Base-by-base conservation (phyloP, 2,888 invertebrate species). In the Sympetrum striolatum region DNA sequence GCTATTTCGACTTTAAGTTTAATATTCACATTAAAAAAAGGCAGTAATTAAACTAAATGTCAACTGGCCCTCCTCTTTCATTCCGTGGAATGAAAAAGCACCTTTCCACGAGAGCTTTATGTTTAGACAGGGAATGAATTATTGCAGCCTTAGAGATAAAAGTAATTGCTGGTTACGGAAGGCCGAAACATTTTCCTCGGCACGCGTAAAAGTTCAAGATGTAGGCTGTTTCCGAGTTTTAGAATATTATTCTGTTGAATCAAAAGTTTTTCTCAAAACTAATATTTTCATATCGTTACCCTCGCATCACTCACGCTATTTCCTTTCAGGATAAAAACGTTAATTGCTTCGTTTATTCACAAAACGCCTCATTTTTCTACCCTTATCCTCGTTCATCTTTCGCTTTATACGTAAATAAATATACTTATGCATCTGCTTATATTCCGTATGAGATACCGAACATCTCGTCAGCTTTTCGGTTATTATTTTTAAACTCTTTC, bases 51-150 rank as follows among this genome's bases (percentile, higher is more conserved):
- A n/a, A 22, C 64, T 22, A 64, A 64, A 22, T 25, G 60, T 60
- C 60, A 60, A 64, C n/a, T 25, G 25, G 10, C 82, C 82, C 82
- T 35, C 14, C 82, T 25, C 82, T 31, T 31, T 35, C 58, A 22
- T 82, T 58, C 82, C 82, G 31, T 4, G 35, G 58, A 82, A 25
- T 44, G 58, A 48, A 53, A 82, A 82, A 82, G 82, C 31, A 35
- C 39, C 53, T 60, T 53, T 44, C 53, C 82, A 1, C 31, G 82
- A 82, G 58, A 58, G n/a, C n/a, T 58, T 82, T 53, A 58, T 82
- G 58, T 82, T 82, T 58, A 35, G 82, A 82, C 82, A 58, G 82
- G 5, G 53, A 35, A 37, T 64, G 86, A 86, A 53, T 60, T 82
- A 82, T 82, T 82, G 35, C 5, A 37, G 60, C 22, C 64, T 60